Conservation (phyloP, 2,113 vertebrate species). For the Oxyura jamaicensis region DNA sequence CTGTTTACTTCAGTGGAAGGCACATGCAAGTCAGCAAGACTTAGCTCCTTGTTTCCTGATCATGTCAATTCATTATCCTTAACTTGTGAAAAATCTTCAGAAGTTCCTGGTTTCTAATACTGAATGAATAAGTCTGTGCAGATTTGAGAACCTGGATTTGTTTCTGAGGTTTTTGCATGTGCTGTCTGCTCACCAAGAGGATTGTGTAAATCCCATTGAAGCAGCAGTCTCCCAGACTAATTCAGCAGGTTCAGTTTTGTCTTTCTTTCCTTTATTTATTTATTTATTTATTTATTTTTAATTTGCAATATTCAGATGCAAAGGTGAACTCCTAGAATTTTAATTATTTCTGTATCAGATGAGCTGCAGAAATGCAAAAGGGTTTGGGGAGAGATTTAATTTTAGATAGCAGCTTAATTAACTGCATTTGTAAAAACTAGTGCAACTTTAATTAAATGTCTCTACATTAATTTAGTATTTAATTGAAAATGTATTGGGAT, state of each 20-base stretch:
- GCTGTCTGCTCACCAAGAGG: neutral
- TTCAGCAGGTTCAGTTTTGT: conserved; percentile 21
- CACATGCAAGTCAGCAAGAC: neutral
- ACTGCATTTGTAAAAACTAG: conserved; percentile 78
- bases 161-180: conserved; percentile 35
- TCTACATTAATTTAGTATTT: conserved; percentile 79
- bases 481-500: conserved; percentile 78
- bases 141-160: conserved; percentile 35
- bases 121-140: neutral
- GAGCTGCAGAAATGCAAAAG: conserved; percentile 75
- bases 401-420: conserved; percentile 83
- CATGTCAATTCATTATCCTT: conserved; percentile 43
- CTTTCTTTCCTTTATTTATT: neutral
- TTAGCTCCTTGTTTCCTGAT: neutral
- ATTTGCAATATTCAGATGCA: conserved; percentile 52
- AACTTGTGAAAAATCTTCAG: conserved; percentile 60
- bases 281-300: conserved; percentile 1
- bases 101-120: conserved; percentile 3
- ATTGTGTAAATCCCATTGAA: conserved; percentile 63
- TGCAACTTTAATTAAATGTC: conserved; percentile 81
- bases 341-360: conserved; percentile 80
- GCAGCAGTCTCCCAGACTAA: conserved; percentile 39
- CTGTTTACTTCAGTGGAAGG: neutral
- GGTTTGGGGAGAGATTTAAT: conserved; percentile 79
- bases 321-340: conserved; percentile 74